phyloP scores from a whole-genome alignment of 2,797 vertebrate genomes.

The Enteromius mattozi region DNA sequence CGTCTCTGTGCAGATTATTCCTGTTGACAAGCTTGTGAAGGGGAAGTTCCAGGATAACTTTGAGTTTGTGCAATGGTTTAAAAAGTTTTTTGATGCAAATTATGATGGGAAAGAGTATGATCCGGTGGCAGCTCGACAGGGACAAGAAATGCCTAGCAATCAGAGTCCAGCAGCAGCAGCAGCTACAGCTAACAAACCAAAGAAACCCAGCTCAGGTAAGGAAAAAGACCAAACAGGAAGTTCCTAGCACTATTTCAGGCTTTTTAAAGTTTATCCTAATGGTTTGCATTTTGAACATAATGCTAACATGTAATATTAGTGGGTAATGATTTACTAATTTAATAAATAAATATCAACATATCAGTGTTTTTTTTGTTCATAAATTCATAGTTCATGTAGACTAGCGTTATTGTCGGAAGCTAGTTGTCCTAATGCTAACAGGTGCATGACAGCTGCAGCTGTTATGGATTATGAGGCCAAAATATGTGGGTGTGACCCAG shows the following conservation, averaged over 20 bases:
- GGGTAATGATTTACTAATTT: not conserved
- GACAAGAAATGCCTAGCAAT: constrained; percentile 78
- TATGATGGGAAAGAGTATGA: constrained; percentile 89
- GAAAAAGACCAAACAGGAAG: not conserved
- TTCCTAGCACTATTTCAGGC: not conserved
- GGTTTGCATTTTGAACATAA: too few species aligned
- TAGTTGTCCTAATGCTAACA: constrained; percentile 34
- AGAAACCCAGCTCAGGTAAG: constrained; percentile 77
- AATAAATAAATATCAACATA: not conserved
- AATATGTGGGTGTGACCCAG: constrained; percentile 45
- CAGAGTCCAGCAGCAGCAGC: constrained; percentile 76
- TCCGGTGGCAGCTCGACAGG: constrained; percentile 85
- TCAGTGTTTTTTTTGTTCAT: not conserved
- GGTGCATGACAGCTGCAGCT: constrained; percentile 43
- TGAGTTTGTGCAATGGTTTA: constrained; percentile 92
- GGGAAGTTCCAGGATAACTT: constrained; percentile 93
- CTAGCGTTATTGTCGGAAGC: constrained; percentile 6
- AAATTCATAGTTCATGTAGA: not conserved
- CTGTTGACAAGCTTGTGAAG: constrained; percentile 89
- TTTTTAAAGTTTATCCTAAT: not conserved
- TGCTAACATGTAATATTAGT: not conserved
- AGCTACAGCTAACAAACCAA: constrained; percentile 81
- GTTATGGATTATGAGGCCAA: constrained; percentile 31
- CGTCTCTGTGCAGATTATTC: constrained; percentile 78
- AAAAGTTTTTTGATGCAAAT: constrained; percentile 91